These are phyloP conservation scores for Peromyscus aztecus DNA, from an alignment of 2,797 vertebrate genomes.

Conservation along the genomic window DNA sequence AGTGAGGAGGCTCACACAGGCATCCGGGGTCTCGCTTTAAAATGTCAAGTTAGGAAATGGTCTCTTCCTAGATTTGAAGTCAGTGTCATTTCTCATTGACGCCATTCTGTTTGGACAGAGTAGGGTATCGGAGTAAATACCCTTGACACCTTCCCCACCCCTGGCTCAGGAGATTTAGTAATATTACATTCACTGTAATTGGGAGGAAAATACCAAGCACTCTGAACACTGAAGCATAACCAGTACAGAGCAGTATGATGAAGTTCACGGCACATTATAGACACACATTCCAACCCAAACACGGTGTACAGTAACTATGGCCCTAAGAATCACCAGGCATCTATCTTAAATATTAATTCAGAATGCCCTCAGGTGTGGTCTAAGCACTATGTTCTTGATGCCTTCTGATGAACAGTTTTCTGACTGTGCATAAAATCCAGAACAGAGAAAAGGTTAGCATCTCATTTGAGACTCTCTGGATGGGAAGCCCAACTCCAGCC, in stretches of 20 bases:
- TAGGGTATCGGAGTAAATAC: background rate
- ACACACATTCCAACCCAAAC: slow-evolving; percentile 13
- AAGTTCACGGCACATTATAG: background rate
- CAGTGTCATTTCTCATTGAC: background rate
- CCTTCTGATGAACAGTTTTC: background rate
- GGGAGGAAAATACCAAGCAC: background rate
- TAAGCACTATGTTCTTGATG: background rate
- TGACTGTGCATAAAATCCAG: background rate
- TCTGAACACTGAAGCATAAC: slow-evolving; percentile 17
- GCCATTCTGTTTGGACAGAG: background rate
- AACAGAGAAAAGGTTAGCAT: background rate
- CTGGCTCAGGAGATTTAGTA: background rate
- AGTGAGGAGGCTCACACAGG: background rate
- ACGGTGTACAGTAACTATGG: background rate
- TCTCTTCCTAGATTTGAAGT: slow-evolving; percentile 10
- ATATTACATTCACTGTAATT: background rate
- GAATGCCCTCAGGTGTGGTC: background rate
- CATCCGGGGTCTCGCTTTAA: background rate
- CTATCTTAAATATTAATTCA: background rate
- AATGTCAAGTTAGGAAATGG: slow-evolving; percentile 39
- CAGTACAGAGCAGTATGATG: slow-evolving; percentile 5
- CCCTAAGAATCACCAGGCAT: background rate
- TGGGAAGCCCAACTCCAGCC: background rate
- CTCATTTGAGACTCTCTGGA: background rate
- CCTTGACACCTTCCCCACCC: background rate